Conservation (phyloP, 2,888 invertebrate species). For the Acanthoscelides obtectus region DNA sequence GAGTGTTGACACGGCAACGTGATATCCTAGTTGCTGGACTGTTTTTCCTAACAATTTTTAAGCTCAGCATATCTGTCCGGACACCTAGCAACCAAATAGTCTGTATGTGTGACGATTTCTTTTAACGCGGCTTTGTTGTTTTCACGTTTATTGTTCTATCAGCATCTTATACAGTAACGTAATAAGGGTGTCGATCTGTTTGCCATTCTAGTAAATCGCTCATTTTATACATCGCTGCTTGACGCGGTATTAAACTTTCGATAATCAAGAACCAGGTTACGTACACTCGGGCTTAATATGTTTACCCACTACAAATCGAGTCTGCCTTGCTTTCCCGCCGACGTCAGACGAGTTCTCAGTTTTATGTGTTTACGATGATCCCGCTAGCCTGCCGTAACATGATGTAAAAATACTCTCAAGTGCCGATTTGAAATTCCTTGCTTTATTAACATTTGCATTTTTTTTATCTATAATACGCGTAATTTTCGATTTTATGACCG, state of each 20-base stretch:
- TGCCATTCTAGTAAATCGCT: not conserved
- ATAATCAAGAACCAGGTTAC: not conserved
- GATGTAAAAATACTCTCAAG: not conserved
- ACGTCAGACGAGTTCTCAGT: not conserved
- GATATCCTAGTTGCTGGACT: too few relatives aligned
- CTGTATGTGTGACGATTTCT: too few relatives aligned
- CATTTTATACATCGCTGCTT: not conserved
- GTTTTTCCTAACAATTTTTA: too few relatives aligned
- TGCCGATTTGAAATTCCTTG: not conserved
- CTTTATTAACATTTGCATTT: not conserved
- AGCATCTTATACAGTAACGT: too few relatives aligned
- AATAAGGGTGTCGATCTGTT: too few relatives aligned
- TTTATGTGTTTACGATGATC: not conserved
- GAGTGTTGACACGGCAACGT: too few relatives aligned
- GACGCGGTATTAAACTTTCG: not conserved
- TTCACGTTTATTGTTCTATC: too few relatives aligned
- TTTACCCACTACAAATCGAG: not conserved
- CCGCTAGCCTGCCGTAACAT: too few relatives aligned
- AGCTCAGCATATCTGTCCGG: too few relatives aligned
- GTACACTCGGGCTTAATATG: not conserved
- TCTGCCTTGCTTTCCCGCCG: not conserved
- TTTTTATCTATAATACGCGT: not conserved
- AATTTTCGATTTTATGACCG: not conserved
- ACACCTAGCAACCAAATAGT: too few relatives aligned
- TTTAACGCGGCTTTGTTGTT: too few relatives aligned